Conservation (phyloP, 2,888 invertebrate genomes). For the Tuta absoluta region DNA sequence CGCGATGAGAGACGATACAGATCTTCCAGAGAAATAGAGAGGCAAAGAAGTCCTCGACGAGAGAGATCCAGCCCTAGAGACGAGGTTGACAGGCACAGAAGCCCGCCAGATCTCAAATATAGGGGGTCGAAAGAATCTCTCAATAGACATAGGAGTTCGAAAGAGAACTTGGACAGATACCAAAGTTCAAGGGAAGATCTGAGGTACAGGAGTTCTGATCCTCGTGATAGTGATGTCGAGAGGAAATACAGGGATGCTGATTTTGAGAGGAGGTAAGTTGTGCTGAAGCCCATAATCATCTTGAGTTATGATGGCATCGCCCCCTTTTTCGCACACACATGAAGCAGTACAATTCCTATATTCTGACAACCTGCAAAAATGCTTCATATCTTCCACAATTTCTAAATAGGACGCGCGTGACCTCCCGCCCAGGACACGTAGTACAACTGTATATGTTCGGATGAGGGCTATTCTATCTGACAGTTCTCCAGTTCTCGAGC, state of each 20-base stretch:
- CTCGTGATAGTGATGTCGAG: conserved; percentile 56
- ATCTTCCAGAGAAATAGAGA: conserved; percentile 52
- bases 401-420: too few relatives aligned
- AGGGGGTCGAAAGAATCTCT: conserved; percentile 32
- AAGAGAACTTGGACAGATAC: conserved; percentile 28
- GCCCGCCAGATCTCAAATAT: conserved; percentile 26
- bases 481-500: too few relatives aligned
- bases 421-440: too few relatives aligned
- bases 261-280: conserved; percentile 53
- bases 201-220: conserved; percentile 45
- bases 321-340: too few relatives aligned
- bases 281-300: not conserved
- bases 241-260: conserved; percentile 55
- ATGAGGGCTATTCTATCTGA: too few relatives aligned
- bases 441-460: too few relatives aligned
- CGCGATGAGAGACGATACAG: conserved; percentile 55
- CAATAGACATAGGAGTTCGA: conserved; percentile 31
- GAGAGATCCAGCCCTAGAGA: conserved; percentile 27
- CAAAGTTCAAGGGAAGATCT: conserved; percentile 28
- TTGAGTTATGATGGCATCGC: too few relatives aligned
- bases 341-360: too few relatives aligned
- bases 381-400: too few relatives aligned
- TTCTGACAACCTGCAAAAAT: too few relatives aligned
- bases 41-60: conserved; percentile 24
- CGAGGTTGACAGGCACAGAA: conserved; percentile 20